Base-by-base conservation (phyloP, 1,140 invertebrate genomes). In the Oreohelix idahoensis region DNA sequence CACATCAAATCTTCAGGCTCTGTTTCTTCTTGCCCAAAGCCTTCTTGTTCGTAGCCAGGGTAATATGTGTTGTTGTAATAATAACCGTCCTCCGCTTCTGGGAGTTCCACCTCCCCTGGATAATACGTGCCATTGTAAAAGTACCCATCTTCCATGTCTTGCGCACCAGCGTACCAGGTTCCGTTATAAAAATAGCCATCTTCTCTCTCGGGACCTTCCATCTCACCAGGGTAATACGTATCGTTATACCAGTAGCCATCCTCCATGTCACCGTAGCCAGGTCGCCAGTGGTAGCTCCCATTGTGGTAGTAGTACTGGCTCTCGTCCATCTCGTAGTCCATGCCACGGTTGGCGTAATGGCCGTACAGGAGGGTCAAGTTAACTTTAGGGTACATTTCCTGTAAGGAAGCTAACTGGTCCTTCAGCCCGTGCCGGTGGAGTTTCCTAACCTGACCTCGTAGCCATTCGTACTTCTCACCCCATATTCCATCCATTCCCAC, bases 381-480 rank as follows among this genome's bases (percentile, higher is more conserved):
- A 45, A 84, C 35, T 26, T 70, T 77, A 0, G 83, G 83, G 83
- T 66, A 73, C 69, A 26, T 23, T 49, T 84, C 35, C 75, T 80
- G 58, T 39, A 83, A 58, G 42, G 81, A 80, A 38, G 84, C 84
- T 11, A 81, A 0, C 81, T 79, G 15, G 29, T 77, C 81, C 66
- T 81, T 49, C 58, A 29, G 20, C 35, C 77, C 63, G 17, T 20
- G 38, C 1, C 32, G 36, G 0, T 71, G 10, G 0, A 80, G 66
- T 35, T 32, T 17, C 29, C 66, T 70, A 23, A 80, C 29, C 1
- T 36, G 63, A 5, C 71, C 42, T n/a, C 49, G 36, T 11, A 84
- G 58, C 20, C 74, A 77, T 42, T 86, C 83, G 32, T 79, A 77
- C 35, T 39, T 38, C 39, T 69, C 73, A 32, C 53, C 51, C 63